Evolutionary conservation across 2,888 invertebrate genomes (phyloP).

Genomic region (Cryptocheilus praepositus): DNA sequence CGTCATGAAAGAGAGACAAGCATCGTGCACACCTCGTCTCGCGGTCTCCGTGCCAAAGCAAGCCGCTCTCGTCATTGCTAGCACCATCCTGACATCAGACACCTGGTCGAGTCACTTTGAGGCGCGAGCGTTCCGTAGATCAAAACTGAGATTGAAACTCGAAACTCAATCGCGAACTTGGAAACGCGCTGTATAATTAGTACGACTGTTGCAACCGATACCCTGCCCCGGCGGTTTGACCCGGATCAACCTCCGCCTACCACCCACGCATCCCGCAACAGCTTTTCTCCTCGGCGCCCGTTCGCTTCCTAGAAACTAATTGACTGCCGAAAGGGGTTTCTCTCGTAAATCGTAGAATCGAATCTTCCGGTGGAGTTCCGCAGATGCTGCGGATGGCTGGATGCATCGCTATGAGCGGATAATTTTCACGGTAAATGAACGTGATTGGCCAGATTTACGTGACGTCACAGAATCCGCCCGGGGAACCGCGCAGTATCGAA

Average conservation of each 20-base stretch:
- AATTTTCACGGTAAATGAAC: conserved; percentile 20
- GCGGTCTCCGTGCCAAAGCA: background rate
- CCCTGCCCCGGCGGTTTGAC: conserved; percentile 36
- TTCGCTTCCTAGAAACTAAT: conserved; percentile 35
- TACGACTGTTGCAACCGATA: conserved; percentile 41
- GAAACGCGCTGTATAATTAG: conserved; percentile 46
- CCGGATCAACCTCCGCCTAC: conserved; percentile 10
- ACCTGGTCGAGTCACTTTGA: conserved; percentile 16
- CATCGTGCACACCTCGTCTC: no score
- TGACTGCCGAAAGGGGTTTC: conserved; percentile 42
- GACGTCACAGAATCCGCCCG: no score
- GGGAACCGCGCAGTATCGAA: no score
- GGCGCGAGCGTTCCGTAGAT: conserved; percentile 27
- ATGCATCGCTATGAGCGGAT: conserved; percentile 26
- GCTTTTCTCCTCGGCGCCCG: conserved; percentile 1
- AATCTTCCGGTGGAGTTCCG: conserved; percentile 29
- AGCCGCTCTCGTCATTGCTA: background rate
- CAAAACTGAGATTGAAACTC: conserved; percentile 37
- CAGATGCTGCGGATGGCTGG: conserved; percentile 22
- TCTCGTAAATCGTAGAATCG: conserved; percentile 24
- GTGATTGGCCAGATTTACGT: conserved; percentile 16
- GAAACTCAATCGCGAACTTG: conserved; percentile 49
- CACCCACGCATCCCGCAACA: background rate
- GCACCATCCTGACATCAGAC: background rate
- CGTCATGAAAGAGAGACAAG: conserved; percentile 1